phyloP scores from a whole-genome alignment of 1,140 invertebrate species.

The Notospermus geniculatus region DNA sequence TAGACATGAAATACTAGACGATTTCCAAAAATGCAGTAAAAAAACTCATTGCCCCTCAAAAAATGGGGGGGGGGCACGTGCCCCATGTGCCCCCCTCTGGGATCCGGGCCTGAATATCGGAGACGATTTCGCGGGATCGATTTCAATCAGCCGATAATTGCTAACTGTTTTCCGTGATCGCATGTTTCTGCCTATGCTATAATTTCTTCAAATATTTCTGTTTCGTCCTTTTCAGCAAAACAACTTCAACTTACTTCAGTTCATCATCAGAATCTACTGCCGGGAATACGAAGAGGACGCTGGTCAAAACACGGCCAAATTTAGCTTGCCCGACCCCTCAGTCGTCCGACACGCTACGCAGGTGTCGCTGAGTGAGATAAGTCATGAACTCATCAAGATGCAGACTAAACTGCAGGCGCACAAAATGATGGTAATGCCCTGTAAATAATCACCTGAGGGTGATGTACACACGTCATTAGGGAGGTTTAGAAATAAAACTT shows the following conservation, averaged over 20 bases:
- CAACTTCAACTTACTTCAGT: constrained; percentile 34
- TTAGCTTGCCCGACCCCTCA: constrained; percentile 45
- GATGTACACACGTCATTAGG: too few relatives aligned
- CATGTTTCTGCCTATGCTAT: background rate
- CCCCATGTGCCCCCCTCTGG: too few relatives aligned
- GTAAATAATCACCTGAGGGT: too few relatives aligned
- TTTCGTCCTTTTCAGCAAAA: constrained; percentile 3
- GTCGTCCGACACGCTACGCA: constrained; percentile 50
- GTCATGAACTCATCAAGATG: background rate
- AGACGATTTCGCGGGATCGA: too few relatives aligned
- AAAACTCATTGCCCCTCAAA: too few relatives aligned
- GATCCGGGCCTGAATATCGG: background rate
- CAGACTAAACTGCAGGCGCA: background rate
- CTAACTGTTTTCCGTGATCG: too few relatives aligned
- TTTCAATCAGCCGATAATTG: too few relatives aligned
- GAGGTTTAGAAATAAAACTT: too few relatives aligned
- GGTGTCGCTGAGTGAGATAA: constrained; percentile 22
- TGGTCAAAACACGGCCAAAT: constrained; percentile 40
- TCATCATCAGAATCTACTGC: constrained; percentile 41
- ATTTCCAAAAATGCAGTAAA: too few relatives aligned
- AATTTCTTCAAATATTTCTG: too few relatives aligned
- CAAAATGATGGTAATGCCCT: background rate
- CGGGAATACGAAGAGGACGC: constrained; percentile 41
- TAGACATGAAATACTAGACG: too few relatives aligned
- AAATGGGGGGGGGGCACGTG: too few relatives aligned